Conservation (phyloP, 2,113 vertebrate genomes). For the Aegotheles bennettii region DNA sequence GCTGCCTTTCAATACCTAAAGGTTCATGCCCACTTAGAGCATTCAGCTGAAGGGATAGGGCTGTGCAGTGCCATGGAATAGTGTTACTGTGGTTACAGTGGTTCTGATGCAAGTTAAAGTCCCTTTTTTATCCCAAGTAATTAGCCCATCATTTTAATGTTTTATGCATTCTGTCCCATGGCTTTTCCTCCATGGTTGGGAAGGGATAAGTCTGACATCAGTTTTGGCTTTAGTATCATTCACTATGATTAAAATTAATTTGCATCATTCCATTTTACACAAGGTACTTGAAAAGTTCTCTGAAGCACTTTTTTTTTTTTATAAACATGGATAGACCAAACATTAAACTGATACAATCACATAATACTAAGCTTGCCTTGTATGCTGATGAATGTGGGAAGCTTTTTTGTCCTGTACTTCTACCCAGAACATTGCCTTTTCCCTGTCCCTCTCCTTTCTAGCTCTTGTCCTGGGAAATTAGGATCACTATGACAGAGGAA, state of each 20-base stretch:
- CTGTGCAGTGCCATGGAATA: not conserved
- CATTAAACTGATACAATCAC: not conserved
- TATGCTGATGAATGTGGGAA: not conserved
- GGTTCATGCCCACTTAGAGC: not conserved
- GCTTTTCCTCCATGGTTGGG: not conserved
- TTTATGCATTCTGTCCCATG: not conserved
- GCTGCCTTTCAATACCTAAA: no score
- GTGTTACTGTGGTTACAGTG: not conserved
- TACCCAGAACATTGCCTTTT: not conserved
- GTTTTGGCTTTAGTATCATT: not conserved
- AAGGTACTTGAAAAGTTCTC: not conserved
- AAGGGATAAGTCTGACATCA: not conserved
- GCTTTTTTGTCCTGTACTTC: not conserved
- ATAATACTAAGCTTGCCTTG: not conserved
- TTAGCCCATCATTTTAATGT: not conserved
- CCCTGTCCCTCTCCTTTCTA: not conserved
- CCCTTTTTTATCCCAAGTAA: not conserved
- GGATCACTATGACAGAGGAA: not conserved
- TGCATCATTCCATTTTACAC: not conserved
- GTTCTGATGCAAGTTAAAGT: not conserved
- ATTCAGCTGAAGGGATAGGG: not conserved
- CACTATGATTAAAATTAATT: not conserved
- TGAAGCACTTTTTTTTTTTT: not conserved
- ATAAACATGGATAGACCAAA: not conserved
- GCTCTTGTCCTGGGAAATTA: not conserved